Conservation (phyloP, 2,113 vertebrate genomes). For the Myiozetetes cayanensis region DNA sequence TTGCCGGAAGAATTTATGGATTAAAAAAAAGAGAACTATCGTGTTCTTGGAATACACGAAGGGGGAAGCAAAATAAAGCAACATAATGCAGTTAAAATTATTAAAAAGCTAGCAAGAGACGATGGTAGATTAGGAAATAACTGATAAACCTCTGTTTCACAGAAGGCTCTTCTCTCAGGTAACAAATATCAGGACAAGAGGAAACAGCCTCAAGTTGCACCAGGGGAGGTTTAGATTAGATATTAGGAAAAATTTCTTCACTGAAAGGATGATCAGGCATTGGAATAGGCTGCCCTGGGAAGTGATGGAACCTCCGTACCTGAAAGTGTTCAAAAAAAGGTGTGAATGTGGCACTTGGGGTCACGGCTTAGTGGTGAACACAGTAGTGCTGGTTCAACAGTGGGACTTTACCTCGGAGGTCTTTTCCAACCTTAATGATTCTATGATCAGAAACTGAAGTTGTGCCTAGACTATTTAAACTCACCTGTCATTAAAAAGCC, state of each 20-base stretch:
- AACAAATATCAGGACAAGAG: not conserved
- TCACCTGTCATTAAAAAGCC: not conserved
- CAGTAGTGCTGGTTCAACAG: not conserved
- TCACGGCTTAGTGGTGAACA: not conserved
- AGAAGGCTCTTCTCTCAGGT: not conserved
- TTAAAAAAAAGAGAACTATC: not conserved
- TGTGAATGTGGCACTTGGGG: not conserved
- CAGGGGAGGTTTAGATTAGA: not conserved
- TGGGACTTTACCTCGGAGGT: too few relatives aligned
- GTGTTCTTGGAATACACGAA: not conserved
- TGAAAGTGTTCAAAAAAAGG: not conserved
- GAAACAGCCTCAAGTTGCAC: not conserved
- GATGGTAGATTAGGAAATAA: not conserved
- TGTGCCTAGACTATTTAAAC: not conserved
- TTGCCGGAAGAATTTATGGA: not conserved
- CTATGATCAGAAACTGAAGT: not conserved
- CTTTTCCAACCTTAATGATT: fast-evolving
- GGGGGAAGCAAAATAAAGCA: not conserved
- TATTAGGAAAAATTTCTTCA: not conserved
- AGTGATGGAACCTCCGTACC: not conserved
- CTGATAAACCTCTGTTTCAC: not conserved
- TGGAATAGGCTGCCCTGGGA: not conserved
- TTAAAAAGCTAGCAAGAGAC: not conserved
- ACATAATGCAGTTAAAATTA: not conserved
- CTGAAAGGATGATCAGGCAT: not conserved